Evolutionary conservation across 1,140 invertebrate genomes (phyloP).

Genomic region (Tachypleus tridentatus): DNA sequence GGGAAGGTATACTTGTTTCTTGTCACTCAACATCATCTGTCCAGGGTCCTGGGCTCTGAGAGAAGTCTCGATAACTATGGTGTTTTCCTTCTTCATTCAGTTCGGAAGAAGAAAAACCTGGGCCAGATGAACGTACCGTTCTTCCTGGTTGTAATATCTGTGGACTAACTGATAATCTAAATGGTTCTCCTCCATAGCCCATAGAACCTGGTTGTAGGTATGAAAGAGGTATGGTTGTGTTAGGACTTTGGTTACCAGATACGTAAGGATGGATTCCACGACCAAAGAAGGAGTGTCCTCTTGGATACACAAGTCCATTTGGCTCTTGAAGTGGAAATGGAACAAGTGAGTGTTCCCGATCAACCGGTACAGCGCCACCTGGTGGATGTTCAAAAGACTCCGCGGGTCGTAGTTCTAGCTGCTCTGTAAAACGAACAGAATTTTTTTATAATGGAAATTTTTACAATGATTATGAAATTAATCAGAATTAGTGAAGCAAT

Average conservation of each 20-base stretch:
- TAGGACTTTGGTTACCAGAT: slow-evolving; percentile 39
- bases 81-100: slow-evolving; percentile 57
- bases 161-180: too few species aligned
- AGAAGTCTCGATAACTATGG: slow-evolving; percentile 70
- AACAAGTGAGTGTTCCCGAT: slow-evolving; percentile 1
- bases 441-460: too few species aligned
- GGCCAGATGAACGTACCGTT: not conserved
- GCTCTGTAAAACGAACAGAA: too few species aligned
- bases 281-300: slow-evolving; percentile 34
- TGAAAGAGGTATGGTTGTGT: slow-evolving; percentile 33
- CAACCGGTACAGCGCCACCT: slow-evolving; percentile 8
- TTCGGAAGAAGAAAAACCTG: not conserved
- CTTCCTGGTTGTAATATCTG: too few species aligned
- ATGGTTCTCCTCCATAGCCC: too few species aligned
- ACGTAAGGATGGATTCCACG: slow-evolving; percentile 64
- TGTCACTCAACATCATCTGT: slow-evolving; percentile 52
- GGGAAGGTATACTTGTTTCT: not conserved
- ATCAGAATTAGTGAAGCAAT: too few species aligned
- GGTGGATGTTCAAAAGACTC: slow-evolving; percentile 12
- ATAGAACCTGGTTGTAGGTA: not conserved
- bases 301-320: slow-evolving; percentile 5
- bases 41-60: slow-evolving; percentile 83
- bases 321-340: slow-evolving; percentile 8
- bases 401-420: too few species aligned
- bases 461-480: too few species aligned